Evolutionary conservation across 2,888 invertebrate species (phyloP).

Genomic region (Oligia latruncula): DNA sequence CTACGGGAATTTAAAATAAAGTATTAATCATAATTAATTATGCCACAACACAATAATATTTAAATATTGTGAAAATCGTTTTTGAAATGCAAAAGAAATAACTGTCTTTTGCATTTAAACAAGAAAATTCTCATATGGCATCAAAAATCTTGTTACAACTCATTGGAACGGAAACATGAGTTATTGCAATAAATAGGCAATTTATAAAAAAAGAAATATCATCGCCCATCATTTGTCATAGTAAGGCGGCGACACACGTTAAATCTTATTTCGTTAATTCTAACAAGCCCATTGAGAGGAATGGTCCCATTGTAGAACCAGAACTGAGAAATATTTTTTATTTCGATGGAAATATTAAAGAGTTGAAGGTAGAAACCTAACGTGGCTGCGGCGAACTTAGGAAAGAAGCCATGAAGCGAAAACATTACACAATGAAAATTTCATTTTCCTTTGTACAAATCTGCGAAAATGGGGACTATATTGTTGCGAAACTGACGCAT

Average conservation of each 20-base stretch:
- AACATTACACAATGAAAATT: neutral
- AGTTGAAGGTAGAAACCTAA: neutral
- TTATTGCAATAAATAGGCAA: slow-evolving; percentile 60
- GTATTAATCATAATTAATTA: neutral
- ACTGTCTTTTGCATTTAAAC: neutral
- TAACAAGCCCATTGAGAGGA: slow-evolving; percentile 48
- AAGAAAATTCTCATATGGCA: neutral
- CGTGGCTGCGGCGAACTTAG: neutral
- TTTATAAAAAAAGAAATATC: slow-evolving; percentile 65
- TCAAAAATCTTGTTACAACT: slow-evolving; percentile 10
- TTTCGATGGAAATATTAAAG: slow-evolving; percentile 6
- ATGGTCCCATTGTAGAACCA: neutral
- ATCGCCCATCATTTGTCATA: slow-evolving; percentile 59
- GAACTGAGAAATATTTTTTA: neutral
- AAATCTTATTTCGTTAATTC: slow-evolving; percentile 65
- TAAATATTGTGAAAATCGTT: neutral
- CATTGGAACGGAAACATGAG: slow-evolving; percentile 35
- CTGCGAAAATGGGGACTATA: neutral
- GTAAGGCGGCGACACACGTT: slow-evolving; percentile 44
- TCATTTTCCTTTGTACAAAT: neutral
- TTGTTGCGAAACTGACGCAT: neutral
- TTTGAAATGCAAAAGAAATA: too few relatives aligned
- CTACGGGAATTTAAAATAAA: too few relatives aligned
- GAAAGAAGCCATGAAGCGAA: slow-evolving; percentile 1
- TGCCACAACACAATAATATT: neutral